Evolutionary conservation across 2,888 invertebrate genomes (phyloP).

Genomic region (Callyntrura sp.): DNA sequence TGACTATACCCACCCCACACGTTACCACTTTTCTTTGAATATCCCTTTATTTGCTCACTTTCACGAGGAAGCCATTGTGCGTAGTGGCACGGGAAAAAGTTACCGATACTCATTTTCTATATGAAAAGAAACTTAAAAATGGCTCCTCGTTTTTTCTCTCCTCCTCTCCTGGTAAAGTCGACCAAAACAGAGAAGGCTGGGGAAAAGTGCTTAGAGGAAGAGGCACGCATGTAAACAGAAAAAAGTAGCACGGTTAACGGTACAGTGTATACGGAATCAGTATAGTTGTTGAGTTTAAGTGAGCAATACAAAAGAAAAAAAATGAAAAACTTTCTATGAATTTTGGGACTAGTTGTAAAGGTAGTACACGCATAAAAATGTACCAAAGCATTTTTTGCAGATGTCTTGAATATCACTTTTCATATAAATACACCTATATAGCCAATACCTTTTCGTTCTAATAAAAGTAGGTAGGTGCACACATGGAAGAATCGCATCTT

Average conservation of each 20-base stretch:
- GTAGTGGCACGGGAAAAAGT: constrained; percentile 39
- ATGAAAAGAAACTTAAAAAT: neutral
- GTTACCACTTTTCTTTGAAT: neutral
- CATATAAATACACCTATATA: too few relatives aligned
- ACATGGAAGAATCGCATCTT: constrained; percentile 18
- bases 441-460: too few relatives aligned
- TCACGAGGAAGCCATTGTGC: neutral
- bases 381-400: too few relatives aligned
- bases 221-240: neutral
- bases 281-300: neutral
- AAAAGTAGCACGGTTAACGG: too few relatives aligned
- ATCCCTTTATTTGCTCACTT: neutral
- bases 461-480: neutral
- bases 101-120: neutral
- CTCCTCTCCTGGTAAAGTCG: constrained; percentile 4
- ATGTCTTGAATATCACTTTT: too few relatives aligned
- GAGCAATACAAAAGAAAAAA: constrained; percentile 28
- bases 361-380: too few relatives aligned
- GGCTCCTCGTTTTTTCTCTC: neutral
- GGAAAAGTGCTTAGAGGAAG: constrained; percentile 12
- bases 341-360: too few relatives aligned
- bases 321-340: neutral
- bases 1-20: neutral
- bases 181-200: neutral
- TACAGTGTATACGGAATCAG: too few relatives aligned